These are phyloP conservation scores for Aphidius colemani DNA, from an alignment of 2,888 invertebrate genomes.

Conservation along the genomic window DNA sequence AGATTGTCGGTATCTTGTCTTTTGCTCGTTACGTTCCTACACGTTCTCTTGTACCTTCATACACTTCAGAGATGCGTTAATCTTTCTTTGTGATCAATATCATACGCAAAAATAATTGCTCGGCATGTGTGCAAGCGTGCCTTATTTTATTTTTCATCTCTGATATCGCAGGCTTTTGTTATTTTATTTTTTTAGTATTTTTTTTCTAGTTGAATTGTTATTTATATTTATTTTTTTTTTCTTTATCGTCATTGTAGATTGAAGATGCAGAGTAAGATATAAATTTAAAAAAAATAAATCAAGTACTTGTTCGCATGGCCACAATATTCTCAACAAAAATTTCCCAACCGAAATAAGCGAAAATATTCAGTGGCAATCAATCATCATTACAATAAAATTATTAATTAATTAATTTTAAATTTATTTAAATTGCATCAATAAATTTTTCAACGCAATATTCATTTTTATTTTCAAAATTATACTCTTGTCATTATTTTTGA, in stretches of 20 bases:
- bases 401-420: no score
- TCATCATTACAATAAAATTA: no score
- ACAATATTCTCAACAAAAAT: no score
- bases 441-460: no score
- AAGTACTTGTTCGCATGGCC: not conserved
- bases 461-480: no score
- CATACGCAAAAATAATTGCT: conserved; percentile 48
- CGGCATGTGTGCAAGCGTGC: conserved; percentile 26
- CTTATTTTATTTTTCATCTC: conserved; percentile 8
- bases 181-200: not conserved
- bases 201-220: no score
- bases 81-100: conserved; percentile 43
- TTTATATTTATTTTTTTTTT: not conserved
- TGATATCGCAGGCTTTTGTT: not conserved
- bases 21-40: conserved; percentile 31
- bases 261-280: conserved; percentile 18
- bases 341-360: no score
- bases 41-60: conserved; percentile 28
- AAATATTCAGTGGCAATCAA: no score
- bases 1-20: conserved; percentile 11
- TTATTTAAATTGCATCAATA: no score
- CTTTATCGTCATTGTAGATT: conserved; percentile 5
- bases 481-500: no score
- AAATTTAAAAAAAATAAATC: conserved; percentile 12
- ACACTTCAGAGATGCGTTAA: conserved; percentile 36